Conservation (phyloP, 2,113 vertebrate species). For the Monopterus albus region DNA sequence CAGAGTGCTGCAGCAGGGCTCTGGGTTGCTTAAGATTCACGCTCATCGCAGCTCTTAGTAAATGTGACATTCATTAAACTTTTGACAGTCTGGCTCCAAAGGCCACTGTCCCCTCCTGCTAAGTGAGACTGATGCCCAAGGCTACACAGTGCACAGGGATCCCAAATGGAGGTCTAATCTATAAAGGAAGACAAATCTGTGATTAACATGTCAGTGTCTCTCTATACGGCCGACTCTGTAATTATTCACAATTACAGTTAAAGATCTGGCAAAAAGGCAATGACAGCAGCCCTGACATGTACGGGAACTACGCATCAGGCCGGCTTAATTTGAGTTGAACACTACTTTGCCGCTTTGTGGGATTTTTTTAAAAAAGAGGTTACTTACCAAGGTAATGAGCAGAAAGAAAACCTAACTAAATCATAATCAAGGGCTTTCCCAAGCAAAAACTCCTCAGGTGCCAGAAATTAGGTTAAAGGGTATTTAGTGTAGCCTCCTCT, state of each 20-base stretch:
- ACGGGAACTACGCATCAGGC: slow-evolving; percentile 64
- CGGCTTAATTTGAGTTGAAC: slow-evolving; percentile 66
- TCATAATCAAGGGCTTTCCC: slow-evolving; percentile 53
- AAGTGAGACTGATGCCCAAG: slow-evolving; percentile 77
- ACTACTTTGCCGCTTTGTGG: slow-evolving; percentile 51
- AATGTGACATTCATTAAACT: slow-evolving; percentile 78
- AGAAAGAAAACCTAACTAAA: slow-evolving; percentile 46
- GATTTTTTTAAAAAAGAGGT: slow-evolving; percentile 48
- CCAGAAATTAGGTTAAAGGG: slow-evolving; percentile 58
- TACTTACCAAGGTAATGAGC: slow-evolving; percentile 71
- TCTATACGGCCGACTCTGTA: slow-evolving; percentile 47
- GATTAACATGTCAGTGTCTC: slow-evolving; percentile 77
- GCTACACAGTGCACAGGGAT: slow-evolving; percentile 66
- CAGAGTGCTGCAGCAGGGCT: slow-evolving; percentile 29
- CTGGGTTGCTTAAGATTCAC: slow-evolving; percentile 60
- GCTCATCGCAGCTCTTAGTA: slow-evolving; percentile 63
- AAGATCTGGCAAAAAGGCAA: slow-evolving; percentile 70
- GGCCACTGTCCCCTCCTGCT: slow-evolving; percentile 66
- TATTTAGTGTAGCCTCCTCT: slow-evolving; percentile 48
- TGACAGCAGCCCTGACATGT: slow-evolving; percentile 66
- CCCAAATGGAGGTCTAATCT: slow-evolving; percentile 71
- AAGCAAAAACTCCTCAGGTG: slow-evolving; percentile 17
- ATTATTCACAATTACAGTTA: slow-evolving; percentile 78
- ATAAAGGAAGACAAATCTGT: slow-evolving; percentile 76
- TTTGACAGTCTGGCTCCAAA: slow-evolving; percentile 70